phyloP scores from a whole-genome alignment of 2,888 invertebrate genomes.

The Eupithecia exiguata region DNA sequence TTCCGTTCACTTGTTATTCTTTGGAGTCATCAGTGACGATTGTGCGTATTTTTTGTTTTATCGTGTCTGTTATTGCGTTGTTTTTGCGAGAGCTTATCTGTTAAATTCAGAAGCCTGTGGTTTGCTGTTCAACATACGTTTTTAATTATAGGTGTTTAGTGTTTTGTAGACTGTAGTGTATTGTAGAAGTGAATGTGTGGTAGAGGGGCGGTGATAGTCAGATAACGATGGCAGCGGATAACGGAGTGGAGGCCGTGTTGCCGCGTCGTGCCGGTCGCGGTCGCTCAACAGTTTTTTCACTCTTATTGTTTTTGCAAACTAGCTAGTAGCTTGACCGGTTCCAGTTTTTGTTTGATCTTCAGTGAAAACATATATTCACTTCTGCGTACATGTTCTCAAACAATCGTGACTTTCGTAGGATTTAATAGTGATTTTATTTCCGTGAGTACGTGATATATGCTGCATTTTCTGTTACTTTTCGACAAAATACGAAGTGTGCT shows the following conservation, averaged over 20 bases:
- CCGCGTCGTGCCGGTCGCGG: conserved; percentile 39
- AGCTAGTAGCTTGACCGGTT: conserved; percentile 25
- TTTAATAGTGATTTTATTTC: not conserved
- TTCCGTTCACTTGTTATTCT: conserved; percentile 31
- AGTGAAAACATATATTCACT: conserved; percentile 17
- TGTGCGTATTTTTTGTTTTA: not conserved
- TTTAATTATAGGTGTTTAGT: conserved; percentile 28
- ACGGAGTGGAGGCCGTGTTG: conserved; percentile 62
- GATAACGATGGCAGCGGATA: conserved; percentile 75
- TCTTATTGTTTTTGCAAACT: conserved; percentile 32
- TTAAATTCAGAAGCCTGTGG: conserved; percentile 37
- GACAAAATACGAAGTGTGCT: conserved; percentile 14
- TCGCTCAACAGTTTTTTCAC: conserved; percentile 25
- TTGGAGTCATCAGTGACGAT: conserved; percentile 29
- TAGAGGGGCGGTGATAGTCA: conserved; percentile 68
- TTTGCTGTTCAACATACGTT: conserved; percentile 8
- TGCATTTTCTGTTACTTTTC: conserved; percentile 1
- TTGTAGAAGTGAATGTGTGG: conserved; percentile 58
- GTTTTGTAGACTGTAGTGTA: conserved; percentile 36
- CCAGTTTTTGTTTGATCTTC: conserved; percentile 26
- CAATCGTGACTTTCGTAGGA: not conserved
- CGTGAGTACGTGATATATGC: not conserved
- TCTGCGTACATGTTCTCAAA: not conserved
- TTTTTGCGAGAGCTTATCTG: conserved; percentile 16
- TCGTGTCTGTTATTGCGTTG: not conserved